Conservation (phyloP, 1,140 invertebrate species). For the Drosophila kepulauana region DNA sequence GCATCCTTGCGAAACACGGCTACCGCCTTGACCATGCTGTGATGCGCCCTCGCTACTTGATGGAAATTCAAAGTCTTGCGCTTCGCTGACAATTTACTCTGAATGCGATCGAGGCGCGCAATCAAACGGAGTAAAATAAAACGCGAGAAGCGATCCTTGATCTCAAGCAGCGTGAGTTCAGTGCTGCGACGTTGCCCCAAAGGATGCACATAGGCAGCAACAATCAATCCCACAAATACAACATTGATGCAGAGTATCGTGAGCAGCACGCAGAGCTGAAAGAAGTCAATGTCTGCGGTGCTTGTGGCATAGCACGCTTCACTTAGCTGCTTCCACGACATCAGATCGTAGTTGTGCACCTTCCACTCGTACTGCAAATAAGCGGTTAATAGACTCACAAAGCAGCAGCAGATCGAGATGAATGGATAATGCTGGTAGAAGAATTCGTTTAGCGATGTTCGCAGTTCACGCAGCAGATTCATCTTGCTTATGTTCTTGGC, state of each 20-base stretch:
- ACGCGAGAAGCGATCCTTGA: conserved; percentile 80
- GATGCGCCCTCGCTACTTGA: conserved; percentile 64
- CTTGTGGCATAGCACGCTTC: conserved; percentile 41
- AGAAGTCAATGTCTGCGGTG: conserved; percentile 55
- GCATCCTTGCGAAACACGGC: conserved; percentile 79
- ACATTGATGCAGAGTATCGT: conserved; percentile 62
- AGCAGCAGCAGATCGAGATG: conserved; percentile 59
- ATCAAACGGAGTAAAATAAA: conserved; percentile 75
- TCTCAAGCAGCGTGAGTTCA: conserved; percentile 68
- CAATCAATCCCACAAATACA: conserved; percentile 60
- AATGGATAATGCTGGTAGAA: conserved; percentile 65
- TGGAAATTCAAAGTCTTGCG: conserved; percentile 54
- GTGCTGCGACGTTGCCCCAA: conserved; percentile 44
- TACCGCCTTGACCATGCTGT: conserved; percentile 71
- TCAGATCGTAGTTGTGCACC: conserved; percentile 64
- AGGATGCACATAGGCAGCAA: conserved; percentile 58
- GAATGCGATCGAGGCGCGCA: conserved; percentile 71
- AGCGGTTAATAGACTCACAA: conserved; percentile 55
- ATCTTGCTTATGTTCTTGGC: conserved; percentile 34
- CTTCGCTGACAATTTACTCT: conserved; percentile 58
- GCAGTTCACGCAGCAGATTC: conserved; percentile 60
- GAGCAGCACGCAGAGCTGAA: conserved; percentile 64
- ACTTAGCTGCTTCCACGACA: conserved; percentile 68
- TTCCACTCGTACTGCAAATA: conserved; percentile 75
- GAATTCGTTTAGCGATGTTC: conserved; percentile 48